Evolutionary conservation across 2,888 invertebrate genomes (phyloP).

Genomic region (Sinotaia quadrata): DNA sequence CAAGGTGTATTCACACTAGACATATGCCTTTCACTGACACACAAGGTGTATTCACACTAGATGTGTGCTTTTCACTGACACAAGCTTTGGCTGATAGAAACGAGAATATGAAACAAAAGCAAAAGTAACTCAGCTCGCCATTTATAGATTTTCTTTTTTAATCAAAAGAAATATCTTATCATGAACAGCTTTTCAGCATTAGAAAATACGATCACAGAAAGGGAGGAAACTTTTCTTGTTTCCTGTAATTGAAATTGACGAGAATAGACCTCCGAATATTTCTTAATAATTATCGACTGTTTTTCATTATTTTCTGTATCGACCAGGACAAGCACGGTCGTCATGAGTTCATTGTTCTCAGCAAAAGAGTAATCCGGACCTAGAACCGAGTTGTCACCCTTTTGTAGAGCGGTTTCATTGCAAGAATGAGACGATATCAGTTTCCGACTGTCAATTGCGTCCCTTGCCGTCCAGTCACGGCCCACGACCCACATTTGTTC

Average conservation of each 20-base stretch:
- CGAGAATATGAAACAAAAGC: too few species aligned
- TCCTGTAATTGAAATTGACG: background rate
- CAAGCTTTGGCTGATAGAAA: too few species aligned
- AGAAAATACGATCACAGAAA: background rate
- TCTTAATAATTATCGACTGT: too few species aligned
- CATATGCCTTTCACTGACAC: too few species aligned
- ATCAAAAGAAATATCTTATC: too few species aligned
- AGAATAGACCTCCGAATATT: too few species aligned
- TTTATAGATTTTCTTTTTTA: too few species aligned
- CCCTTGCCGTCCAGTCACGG: conserved; percentile 22
- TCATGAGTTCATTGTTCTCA: conserved; percentile 25
- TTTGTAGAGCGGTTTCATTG: conserved; percentile 18
- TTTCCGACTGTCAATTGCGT: conserved; percentile 30
- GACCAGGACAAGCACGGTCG: conserved; percentile 9
- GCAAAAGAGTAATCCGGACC: conserved; percentile 22
- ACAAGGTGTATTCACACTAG: too few species aligned
- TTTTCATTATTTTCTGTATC: conserved; percentile 2
- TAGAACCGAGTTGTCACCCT: conserved; percentile 21
- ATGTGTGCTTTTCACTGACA: too few species aligned
- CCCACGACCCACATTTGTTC: conserved; percentile 23
- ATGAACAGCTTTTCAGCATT: too few species aligned
- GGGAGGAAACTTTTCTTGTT: background rate
- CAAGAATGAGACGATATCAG: conserved; percentile 24
- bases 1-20: too few species aligned
- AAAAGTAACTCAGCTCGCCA: too few species aligned